Conservation (phyloP, 2,113 vertebrate species). For the Vidua chalybeata region DNA sequence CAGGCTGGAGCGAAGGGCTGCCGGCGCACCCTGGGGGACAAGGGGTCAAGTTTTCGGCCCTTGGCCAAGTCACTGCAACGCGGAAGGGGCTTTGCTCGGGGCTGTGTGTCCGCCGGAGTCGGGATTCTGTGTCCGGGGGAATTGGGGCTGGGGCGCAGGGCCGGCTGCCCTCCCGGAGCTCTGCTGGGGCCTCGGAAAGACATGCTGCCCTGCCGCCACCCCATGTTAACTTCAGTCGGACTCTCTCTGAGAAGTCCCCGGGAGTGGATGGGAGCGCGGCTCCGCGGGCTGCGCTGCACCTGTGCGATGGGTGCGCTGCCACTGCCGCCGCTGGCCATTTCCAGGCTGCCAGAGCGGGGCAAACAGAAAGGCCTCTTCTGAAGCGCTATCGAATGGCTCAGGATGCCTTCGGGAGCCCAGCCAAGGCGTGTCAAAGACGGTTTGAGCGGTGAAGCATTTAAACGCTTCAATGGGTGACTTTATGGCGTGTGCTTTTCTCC, state of each 20-base stretch:
- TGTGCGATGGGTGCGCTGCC: neutral
- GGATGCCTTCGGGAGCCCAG: slow-evolving; percentile 38
- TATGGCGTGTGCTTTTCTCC: neutral
- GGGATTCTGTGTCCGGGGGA: too few relatives aligned
- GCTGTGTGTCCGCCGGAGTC: too few relatives aligned
- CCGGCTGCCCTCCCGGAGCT: neutral
- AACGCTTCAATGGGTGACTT: slow-evolving; percentile 12
- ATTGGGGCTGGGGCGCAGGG: too few relatives aligned
- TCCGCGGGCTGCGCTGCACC: neutral
- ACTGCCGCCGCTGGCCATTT: neutral
- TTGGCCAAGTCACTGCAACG: neutral
- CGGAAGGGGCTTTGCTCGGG: neutral
- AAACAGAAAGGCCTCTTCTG: neutral
- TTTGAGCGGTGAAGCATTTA: slow-evolving; percentile 31
- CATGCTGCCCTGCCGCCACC: neutral
- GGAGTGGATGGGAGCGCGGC: neutral
- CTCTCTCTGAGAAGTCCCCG: neutral
- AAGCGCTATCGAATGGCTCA: slow-evolving; percentile 13
- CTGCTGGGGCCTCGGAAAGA: neutral
- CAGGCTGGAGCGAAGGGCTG: neutral
- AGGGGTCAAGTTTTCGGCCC: neutral
- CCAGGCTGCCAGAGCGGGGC: neutral
- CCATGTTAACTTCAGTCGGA: neutral
- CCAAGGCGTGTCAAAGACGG: slow-evolving; percentile 53
- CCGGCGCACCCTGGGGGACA: neutral